Evolutionary conservation across 2,113 vertebrate species (phyloP).

Genomic region (Leptodactylus fuscus): DNA sequence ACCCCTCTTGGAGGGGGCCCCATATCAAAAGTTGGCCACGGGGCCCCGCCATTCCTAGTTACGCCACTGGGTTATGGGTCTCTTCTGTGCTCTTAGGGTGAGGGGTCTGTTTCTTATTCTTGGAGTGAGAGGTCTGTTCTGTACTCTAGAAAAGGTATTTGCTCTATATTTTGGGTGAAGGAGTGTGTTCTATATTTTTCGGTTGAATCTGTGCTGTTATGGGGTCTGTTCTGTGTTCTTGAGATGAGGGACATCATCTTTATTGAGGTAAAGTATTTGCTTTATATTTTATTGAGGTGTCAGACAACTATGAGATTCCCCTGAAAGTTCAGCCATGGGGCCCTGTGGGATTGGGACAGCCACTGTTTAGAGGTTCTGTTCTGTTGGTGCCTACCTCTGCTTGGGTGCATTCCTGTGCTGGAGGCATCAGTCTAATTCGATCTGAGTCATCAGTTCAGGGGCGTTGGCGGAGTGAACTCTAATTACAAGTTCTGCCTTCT

Average conservation of each 20-base stretch:
- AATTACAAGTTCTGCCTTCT: not conserved
- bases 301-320: not conserved
- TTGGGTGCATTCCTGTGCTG: not conserved
- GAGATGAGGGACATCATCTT: not conserved
- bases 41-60: too few relatives aligned
- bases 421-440: not conserved
- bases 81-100: too few relatives aligned
- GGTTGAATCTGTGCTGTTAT: too few relatives aligned
- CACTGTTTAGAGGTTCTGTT: not conserved
- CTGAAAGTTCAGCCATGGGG: not conserved
- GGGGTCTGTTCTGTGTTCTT: not conserved
- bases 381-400: not conserved
- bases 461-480: not conserved
- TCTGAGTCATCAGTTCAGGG: not conserved
- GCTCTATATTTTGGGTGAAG: not conserved
- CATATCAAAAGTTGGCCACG: too few relatives aligned
- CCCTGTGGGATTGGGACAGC: not conserved
- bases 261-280: not conserved
- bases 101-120: not conserved
- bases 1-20: too few relatives aligned
- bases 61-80: too few relatives aligned
- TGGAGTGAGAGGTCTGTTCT: not conserved
- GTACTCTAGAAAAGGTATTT: not conserved
- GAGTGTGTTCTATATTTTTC: too few relatives aligned
- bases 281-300: not conserved